phyloP scores from a whole-genome alignment of 2,888 invertebrate genomes.

The Amaurobius ferox region DNA sequence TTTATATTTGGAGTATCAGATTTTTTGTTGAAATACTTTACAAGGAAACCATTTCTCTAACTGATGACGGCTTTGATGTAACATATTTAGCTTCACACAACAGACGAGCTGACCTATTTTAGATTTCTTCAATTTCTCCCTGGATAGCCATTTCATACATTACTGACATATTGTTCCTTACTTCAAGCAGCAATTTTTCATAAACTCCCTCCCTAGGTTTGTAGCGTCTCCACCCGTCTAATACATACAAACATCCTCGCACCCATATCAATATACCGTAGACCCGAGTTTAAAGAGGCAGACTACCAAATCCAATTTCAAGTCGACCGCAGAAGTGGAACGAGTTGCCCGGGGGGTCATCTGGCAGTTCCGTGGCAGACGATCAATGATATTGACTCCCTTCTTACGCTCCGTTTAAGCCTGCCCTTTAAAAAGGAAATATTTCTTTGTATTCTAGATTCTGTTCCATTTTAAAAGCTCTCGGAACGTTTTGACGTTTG shows the following conservation, averaged over 20 bases:
- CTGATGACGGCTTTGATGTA: no score
- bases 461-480: not conserved
- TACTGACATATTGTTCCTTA: no score
- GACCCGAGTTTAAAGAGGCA: not conserved
- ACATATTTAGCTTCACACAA: no score
- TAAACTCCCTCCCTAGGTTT: not conserved
- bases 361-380: not conserved
- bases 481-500: not conserved
- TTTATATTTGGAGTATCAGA: no score
- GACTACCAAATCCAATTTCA: constrained; percentile 5
- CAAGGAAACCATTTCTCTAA: no score
- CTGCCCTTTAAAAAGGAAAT: not conserved
- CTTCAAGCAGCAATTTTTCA: no score
- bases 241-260: not conserved
- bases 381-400: constrained; percentile 14
- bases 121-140: no score
- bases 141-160: no score
- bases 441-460: not conserved
- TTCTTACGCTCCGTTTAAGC: constrained; percentile 14
- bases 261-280: not conserved
- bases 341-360: constrained; percentile 9
- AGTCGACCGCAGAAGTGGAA: constrained; percentile 5
- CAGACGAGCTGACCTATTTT: no score
- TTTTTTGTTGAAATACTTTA: no score
- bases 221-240: not conserved